Evolutionary conservation across 2,797 vertebrate species (phyloP).

Genomic region (Megaceryle alcyon): DNA sequence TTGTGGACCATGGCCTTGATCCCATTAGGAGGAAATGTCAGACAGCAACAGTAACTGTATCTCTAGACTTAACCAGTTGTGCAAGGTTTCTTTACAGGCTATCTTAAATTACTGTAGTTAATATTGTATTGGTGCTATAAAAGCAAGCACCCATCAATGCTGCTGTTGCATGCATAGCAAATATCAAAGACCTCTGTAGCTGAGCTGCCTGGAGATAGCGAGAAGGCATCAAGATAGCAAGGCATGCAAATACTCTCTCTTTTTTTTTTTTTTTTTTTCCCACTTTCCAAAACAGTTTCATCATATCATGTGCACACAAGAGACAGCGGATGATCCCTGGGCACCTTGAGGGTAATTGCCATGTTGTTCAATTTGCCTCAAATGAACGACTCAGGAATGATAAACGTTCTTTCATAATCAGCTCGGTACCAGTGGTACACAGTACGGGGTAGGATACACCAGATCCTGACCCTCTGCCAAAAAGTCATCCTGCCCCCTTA

Average conservation of each 20-base stretch:
- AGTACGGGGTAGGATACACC: neutral
- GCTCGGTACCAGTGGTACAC: rapidly evolving
- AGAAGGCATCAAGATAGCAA: neutral
- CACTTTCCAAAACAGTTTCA: conserved; percentile 8
- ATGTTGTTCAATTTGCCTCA: conserved; percentile 44
- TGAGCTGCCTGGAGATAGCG: neutral
- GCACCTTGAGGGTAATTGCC: conserved; percentile 19
- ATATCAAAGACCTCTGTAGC: conserved; percentile 11
- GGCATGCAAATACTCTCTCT: neutral
- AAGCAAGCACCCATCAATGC: neutral
- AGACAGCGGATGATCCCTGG: neutral
- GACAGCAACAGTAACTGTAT: neutral
- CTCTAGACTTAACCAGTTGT: neutral
- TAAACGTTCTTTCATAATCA: neutral
- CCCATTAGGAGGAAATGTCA: neutral
- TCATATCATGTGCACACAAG: neutral
- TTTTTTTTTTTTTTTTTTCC: neutral
- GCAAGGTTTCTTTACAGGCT: neutral
- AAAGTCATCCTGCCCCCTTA: neutral
- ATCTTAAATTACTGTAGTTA: conserved; percentile 38
- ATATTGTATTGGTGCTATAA: neutral
- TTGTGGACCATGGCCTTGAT: neutral
- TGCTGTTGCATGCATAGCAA: neutral
- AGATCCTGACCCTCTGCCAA: neutral
- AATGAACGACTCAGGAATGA: neutral